phyloP scores from a whole-genome alignment of 1,140 invertebrate species.

The Platyscapa corneri region DNA sequence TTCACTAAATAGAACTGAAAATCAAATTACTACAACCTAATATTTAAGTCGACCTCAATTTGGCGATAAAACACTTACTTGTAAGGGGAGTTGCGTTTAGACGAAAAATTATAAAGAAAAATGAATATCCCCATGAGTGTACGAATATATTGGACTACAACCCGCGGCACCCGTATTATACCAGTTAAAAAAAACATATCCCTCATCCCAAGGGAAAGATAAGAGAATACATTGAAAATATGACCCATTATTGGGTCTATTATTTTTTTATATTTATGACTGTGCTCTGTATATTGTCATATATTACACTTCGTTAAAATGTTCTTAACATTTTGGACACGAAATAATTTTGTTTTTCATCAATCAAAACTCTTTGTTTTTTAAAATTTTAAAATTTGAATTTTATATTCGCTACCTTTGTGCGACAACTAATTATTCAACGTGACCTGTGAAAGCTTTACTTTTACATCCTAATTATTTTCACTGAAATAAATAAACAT shows the following conservation, averaged over 20 bases:
- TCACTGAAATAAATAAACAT: no score
- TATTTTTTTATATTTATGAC: constrained; percentile 24
- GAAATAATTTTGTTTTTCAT: neutral
- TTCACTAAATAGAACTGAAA: neutral
- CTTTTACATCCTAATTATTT: no score
- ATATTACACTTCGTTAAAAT: neutral
- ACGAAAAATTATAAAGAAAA: constrained; percentile 32
- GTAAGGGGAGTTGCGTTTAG: neutral
- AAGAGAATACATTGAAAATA: constrained; percentile 34
- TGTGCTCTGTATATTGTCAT: neutral
- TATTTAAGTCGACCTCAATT: neutral
- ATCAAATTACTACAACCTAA: neutral
- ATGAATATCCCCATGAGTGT: constrained; percentile 19
- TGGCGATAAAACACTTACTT: constrained; percentile 6
- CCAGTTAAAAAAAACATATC: constrained; percentile 22
- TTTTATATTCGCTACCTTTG: neutral
- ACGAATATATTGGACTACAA: neutral
- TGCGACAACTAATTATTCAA: neutral
- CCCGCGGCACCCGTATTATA: neutral
- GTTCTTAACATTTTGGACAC: neutral
- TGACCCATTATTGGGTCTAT: constrained; percentile 18
- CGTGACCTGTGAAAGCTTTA: neutral
- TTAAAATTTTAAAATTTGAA: neutral
- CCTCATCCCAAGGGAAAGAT: constrained; percentile 34
- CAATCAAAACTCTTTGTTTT: no score